Conservation (phyloP, 2,797 vertebrate genomes). For the Poecile montanus region DNA sequence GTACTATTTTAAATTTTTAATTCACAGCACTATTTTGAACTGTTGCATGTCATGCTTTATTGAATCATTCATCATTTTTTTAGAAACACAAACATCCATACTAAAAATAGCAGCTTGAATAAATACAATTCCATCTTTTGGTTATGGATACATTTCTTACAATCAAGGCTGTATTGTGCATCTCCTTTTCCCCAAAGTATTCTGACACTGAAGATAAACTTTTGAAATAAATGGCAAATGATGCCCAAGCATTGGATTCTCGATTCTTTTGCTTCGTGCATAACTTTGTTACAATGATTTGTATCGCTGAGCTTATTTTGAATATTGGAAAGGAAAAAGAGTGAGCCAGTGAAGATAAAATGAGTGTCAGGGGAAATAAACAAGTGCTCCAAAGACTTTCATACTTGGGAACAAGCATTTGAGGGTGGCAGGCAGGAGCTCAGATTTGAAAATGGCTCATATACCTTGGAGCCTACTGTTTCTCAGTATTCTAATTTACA, state of each 20-base stretch:
- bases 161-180: not conserved
- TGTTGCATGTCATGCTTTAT: not conserved
- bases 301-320: not conserved
- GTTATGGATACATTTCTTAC: not conserved
- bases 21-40: not conserved
- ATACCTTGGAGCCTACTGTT: not conserved
- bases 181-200: not conserved
- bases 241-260: not conserved
- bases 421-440: not conserved
- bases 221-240: not conserved
- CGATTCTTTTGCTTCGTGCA: not conserved
- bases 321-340: not conserved
- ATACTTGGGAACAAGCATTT: not conserved
- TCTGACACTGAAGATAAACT: not conserved
- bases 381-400: not conserved
- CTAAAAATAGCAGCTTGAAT: not conserved
- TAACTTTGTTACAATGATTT: not conserved
- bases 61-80: not conserved
- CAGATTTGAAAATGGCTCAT: not conserved
- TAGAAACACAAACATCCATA: not conserved
- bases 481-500: not conserved
- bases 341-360: not conserved
- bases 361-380: not conserved
- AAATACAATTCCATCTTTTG: not conserved
- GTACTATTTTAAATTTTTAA: not conserved